Percentiles rank a stretch among this genome's conserved stretches.
phyloP scores from a whole-genome alignment of 2,113 vertebrate genomes.

The Labrus mixtus region DNA sequence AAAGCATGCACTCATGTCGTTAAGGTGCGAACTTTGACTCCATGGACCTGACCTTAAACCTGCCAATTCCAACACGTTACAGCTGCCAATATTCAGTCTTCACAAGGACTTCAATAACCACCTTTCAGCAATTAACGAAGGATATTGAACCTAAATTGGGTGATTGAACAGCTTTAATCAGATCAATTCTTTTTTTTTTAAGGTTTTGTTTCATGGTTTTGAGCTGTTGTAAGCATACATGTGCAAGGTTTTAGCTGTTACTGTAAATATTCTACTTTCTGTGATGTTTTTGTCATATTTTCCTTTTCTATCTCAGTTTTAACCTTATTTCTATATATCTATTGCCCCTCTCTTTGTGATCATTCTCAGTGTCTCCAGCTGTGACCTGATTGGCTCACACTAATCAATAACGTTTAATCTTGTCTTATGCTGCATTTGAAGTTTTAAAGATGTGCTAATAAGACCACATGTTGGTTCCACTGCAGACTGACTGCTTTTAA shows the following conservation, averaged over 20 bases:
- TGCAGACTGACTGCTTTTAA: neutral
- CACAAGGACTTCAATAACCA: conserved; percentile 43
- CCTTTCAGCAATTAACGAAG: conserved; percentile 25
- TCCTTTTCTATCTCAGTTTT: rapidly evolving
- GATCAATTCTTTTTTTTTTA: neutral
- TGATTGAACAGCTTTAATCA: neutral
- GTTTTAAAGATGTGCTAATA: conserved; percentile 34
- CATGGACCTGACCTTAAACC: conserved; percentile 63
- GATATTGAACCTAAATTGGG: conserved; percentile 14
- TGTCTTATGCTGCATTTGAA: conserved; percentile 1
- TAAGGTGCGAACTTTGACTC: conserved; percentile 60
- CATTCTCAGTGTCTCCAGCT: neutral
- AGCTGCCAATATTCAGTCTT: conserved; percentile 33
- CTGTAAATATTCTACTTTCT: neutral
- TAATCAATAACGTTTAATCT: conserved; percentile 30
- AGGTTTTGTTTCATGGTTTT: neutral
- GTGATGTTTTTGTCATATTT: neutral
- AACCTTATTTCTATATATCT: too few species aligned
- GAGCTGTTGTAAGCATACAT: neutral
- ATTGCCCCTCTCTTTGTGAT: neutral
- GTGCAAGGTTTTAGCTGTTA: too few species aligned
- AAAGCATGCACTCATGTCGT: conserved; percentile 40
- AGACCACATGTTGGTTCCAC: neutral
- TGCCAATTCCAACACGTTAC: conserved; percentile 9
- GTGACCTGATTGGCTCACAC: conserved; percentile 7